Base-by-base conservation (phyloP, 2,113 vertebrate genomes). In the Odontesthes bonariensis region DNA sequence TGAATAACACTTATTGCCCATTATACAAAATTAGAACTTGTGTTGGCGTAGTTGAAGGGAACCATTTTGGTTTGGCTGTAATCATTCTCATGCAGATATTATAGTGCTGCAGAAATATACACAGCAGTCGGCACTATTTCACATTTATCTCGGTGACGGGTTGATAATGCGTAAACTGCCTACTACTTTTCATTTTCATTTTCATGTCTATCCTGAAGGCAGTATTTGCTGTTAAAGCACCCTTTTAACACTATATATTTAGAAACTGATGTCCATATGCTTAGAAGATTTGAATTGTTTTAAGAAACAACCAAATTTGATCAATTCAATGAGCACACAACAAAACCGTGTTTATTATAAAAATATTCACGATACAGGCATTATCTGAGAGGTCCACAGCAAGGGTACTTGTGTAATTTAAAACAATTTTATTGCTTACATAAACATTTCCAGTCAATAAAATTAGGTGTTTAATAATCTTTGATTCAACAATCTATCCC, bases 1-100 rank as follows among this genome's bases (percentile, higher is more conserved):
- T 84, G 75, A 73, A 70, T 77, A 82, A 77, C 73, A 65, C 32
- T 83, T 77, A 80, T 78, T 86, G 72, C 70, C 80, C 70, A 79
- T 81, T 87, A 69, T 69, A 56, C 54, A 69, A 75, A 87, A 81
- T 79, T 81, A 77, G 66, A 87, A 75, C 64, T 47, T 80, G 61
- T 86, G 77, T 85, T 77, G 79, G 77, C 8, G 46, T 64, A 67
- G 76, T 42, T 86, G 70, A 31, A 84, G 66, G 75, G 52, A 83
- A 71, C 59, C 73, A 75, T 87, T 86, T 86, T 74, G 75, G 63
- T 73, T 80, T 83, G 58, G 68, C 49, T 76, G 67, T 57, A 10
- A 82, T 79, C 35, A 8, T 46, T 86, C 46, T 23, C 66, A 67
- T 58, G 69, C 20, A 32, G 42, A 38, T 78, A 70, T 77, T 65